Evolutionary conservation across 2,113 vertebrate species (phyloP).

Genomic region (Asarcornis scutulata): DNA sequence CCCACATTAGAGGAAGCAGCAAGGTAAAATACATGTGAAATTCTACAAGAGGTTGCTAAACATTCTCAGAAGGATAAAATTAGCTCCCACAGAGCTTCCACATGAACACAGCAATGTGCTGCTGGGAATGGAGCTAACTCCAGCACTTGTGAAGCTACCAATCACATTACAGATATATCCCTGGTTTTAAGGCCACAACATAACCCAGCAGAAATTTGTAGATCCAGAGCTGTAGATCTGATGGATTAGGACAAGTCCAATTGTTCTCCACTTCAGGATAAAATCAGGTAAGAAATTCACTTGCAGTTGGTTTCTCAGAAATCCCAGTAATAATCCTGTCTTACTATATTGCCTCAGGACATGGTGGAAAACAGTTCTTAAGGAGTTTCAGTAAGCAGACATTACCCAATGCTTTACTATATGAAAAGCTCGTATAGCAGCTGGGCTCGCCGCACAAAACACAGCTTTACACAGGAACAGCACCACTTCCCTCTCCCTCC

Average conservation of each 20-base stretch:
- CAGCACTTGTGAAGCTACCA: neutral
- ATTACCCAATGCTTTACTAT: neutral
- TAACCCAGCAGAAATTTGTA: neutral
- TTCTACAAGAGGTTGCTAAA: neutral
- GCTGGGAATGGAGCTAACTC: neutral
- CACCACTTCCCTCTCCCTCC: neutral
- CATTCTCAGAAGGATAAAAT: conserved; percentile 9
- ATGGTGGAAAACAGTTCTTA: neutral
- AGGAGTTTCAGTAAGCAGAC: neutral
- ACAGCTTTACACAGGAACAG: neutral
- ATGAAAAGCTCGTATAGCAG: neutral
- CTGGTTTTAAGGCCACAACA: neutral
- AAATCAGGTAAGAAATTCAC: conserved; percentile 13
- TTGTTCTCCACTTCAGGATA: neutral
- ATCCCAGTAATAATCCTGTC: neutral
- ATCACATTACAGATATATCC: neutral
- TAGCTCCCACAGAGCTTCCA: neutral
- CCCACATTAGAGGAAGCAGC: neutral
- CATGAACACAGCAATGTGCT: neutral
- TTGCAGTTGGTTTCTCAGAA: conserved; percentile 34
- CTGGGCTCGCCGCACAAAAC: neutral
- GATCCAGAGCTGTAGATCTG: neutral
- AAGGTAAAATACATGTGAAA: neutral
- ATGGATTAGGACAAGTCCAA: neutral
- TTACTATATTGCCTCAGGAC: neutral